Percentiles rank a stretch among this genome's conserved stretches.
These are phyloP conservation scores for Sorex fumeus DNA, from an alignment of 2,113 vertebrate genomes.

Conservation along the genomic window DNA sequence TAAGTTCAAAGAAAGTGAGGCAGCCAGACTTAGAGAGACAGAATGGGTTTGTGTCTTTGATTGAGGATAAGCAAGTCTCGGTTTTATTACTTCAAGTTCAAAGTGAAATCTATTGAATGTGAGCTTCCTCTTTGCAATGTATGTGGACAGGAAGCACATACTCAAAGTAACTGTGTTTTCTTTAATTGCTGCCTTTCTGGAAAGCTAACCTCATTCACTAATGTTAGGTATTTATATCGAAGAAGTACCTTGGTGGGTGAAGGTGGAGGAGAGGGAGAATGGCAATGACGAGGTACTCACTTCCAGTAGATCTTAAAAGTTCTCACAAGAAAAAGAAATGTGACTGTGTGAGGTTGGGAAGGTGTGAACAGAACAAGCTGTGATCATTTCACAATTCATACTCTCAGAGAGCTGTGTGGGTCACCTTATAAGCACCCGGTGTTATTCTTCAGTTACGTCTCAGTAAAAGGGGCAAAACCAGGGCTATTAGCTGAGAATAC, in stretches of 20 bases:
- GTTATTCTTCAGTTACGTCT: background rate
- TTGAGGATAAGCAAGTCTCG: background rate
- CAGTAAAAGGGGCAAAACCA: background rate
- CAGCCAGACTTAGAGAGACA: background rate
- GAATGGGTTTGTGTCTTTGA: background rate
- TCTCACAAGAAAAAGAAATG: background rate
- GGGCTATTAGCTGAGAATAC: background rate
- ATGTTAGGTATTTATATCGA: background rate
- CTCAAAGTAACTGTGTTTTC: background rate
- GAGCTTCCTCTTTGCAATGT: background rate
- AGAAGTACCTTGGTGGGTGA: background rate
- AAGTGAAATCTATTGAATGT: fast-evolving
- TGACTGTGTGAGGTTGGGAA: background rate
- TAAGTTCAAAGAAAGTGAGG: background rate
- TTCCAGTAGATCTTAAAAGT: background rate
- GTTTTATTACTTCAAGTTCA: background rate
- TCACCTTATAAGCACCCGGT: background rate
- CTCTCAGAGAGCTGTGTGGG: background rate
- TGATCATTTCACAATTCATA: background rate
- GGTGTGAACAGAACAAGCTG: background rate
- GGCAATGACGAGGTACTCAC: background rate
- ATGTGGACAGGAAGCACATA: no score
- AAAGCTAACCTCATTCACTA: slow-evolving; percentile 6
- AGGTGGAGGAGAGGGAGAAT: background rate
- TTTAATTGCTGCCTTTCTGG: background rate